A percentile compares a stretch with the other conserved stretches of the same genome.
Conservation (phyloP, 2,888 invertebrate genomes). For the Trichacis sp. region DNA sequence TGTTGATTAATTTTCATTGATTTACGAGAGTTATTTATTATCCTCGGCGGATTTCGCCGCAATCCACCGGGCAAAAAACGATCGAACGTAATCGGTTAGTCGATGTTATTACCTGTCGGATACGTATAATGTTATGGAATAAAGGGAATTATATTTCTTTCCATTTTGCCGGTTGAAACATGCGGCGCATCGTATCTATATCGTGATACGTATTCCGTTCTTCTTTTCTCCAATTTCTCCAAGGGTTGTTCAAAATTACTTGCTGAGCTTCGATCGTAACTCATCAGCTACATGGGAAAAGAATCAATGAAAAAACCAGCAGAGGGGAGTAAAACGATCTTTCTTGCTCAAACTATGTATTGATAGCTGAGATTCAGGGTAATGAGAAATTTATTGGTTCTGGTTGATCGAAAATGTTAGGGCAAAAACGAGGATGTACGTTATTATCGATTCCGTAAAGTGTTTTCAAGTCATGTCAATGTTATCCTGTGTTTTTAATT, state of each 20-base stretch:
- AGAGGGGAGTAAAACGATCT: conserved; percentile 29
- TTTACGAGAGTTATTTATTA: neutral
- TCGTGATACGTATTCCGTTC: conserved; percentile 2
- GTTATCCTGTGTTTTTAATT: no score
- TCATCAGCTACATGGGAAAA: conserved; percentile 29
- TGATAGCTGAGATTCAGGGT: conserved; percentile 16
- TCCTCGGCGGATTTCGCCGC: neutral
- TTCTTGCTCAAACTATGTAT: conserved; percentile 26
- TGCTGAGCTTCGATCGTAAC: conserved; percentile 37
- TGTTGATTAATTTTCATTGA: conserved; percentile 1
- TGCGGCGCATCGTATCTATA: neutral
- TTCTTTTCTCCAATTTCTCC: conserved; percentile 15
- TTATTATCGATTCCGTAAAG: no score
- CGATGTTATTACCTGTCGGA: neutral
- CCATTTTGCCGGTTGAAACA: neutral
- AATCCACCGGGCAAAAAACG: neutral
- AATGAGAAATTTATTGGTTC: conserved; percentile 36
- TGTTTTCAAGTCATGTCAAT: no score
- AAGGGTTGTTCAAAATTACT: conserved; percentile 31
- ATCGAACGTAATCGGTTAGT: neutral
- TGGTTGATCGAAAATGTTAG: conserved; percentile 25
- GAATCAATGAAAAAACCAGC: conserved; percentile 29
- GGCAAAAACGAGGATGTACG: neutral
- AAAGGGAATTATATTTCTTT: neutral
- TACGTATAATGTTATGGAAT: neutral